These are phyloP conservation scores for Orchestes rusci DNA, from an alignment of 2,888 invertebrate species.

Conservation along the genomic window DNA sequence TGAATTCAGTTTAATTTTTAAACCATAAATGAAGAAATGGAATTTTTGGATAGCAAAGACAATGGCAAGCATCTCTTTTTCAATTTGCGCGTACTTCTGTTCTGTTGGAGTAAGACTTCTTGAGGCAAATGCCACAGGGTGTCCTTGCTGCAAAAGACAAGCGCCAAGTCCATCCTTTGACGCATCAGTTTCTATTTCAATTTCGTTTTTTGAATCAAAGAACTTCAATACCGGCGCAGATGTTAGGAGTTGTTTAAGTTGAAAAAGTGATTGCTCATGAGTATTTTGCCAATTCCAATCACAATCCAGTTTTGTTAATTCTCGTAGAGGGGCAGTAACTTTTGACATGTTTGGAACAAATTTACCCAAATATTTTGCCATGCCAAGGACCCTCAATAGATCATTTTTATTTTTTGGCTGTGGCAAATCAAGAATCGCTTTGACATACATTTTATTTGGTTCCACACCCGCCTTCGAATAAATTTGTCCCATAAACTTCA, in stretches of 20 bases:
- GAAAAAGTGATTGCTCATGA: slow-evolving; percentile 23
- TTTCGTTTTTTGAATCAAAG: slow-evolving; percentile 28
- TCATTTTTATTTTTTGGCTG: slow-evolving; percentile 22
- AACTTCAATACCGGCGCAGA: slow-evolving; percentile 27
- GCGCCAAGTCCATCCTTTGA: slow-evolving; percentile 33
- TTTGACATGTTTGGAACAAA: slow-evolving; percentile 27
- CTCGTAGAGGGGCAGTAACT: slow-evolving; percentile 7
- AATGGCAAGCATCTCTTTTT: slow-evolving; percentile 37
- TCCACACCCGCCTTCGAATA: slow-evolving; percentile 22
- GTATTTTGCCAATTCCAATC: slow-evolving; percentile 20
- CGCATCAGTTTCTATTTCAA: slow-evolving; percentile 34
- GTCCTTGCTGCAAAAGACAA: slow-evolving; percentile 34
- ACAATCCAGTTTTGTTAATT: slow-evolving; percentile 22
- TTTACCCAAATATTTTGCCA: slow-evolving; percentile 26
- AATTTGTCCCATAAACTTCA: slow-evolving; percentile 25
- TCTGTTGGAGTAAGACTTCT: slow-evolving; percentile 32
- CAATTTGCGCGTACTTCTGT: slow-evolving; percentile 38
- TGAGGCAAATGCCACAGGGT: slow-evolving; percentile 36
- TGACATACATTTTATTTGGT: slow-evolving; percentile 18
- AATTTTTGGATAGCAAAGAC: slow-evolving; percentile 33
- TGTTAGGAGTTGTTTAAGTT: slow-evolving; percentile 26
- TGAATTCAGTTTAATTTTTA: not conserved
- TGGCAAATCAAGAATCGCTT: slow-evolving; percentile 27
- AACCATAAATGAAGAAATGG: slow-evolving; percentile 20
- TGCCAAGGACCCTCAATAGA: slow-evolving; percentile 26